phyloP scores from a whole-genome alignment of 1,140 invertebrate genomes.

The Vollenhovia emeryi region DNA sequence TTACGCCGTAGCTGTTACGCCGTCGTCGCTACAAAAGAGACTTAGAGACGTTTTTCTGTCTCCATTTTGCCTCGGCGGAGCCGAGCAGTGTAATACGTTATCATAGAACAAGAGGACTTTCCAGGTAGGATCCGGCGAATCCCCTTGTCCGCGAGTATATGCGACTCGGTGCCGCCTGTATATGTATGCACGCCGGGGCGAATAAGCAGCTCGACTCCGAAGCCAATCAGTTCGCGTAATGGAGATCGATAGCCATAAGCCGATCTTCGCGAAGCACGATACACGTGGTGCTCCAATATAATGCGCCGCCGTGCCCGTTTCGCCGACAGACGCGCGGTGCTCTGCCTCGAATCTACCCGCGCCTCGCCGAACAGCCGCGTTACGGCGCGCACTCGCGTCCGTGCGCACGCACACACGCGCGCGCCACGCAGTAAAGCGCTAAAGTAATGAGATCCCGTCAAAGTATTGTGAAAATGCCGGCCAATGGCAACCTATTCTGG shows the following conservation, averaged over 20 bases:
- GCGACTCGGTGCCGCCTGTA: conserved; percentile 23
- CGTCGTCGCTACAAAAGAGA: conserved; percentile 55
- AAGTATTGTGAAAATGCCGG: conserved; percentile 51
- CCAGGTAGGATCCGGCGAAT: conserved; percentile 57
- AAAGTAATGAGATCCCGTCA: conserved; percentile 53
- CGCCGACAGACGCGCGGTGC: conserved; percentile 27
- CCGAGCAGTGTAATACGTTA: conserved; percentile 65
- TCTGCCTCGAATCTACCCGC: conserved; percentile 42
- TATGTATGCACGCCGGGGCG: conserved; percentile 41
- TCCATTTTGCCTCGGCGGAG: conserved; percentile 25
- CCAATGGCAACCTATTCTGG: conserved; percentile 11
- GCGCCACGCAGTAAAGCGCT: conserved; percentile 21
- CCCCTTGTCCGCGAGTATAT: conserved; percentile 39
- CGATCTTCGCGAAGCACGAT: conserved; percentile 69
- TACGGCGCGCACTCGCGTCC: not conserved
- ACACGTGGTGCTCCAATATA: conserved; percentile 59
- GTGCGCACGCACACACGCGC: not conserved
- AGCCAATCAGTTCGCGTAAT: conserved; percentile 79
- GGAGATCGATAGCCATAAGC: conserved; percentile 80
- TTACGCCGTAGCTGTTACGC: conserved; percentile 30
- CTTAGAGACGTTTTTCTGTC: conserved; percentile 53
- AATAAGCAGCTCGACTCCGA: conserved; percentile 74
- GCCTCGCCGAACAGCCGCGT: conserved; percentile 27
- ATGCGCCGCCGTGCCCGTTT: conserved; percentile 43
- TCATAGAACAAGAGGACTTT: conserved; percentile 65